These are phyloP conservation scores for Drosophila meridiana DNA, from an alignment of 2,888 invertebrate species.

Conservation along the genomic window DNA sequence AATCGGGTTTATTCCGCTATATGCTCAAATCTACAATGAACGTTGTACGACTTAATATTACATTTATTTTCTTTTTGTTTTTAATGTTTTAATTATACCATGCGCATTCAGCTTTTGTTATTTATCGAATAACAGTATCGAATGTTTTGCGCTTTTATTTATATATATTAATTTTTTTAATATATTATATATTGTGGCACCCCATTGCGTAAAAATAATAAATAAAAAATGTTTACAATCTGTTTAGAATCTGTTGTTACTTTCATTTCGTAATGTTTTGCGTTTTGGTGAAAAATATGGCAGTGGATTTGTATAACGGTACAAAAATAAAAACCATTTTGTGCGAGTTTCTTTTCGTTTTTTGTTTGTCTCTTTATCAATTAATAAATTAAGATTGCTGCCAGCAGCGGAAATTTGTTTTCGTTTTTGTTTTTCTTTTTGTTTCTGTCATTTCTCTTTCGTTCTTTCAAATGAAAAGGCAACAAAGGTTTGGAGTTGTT, in stretches of 20 bases:
- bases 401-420: conserved; percentile 61
- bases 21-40: conserved; percentile 77
- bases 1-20: conserved; percentile 46
- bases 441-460: not conserved
- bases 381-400: conserved; percentile 55
- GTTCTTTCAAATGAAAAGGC: conserved; percentile 47
- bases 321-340: conserved; percentile 58
- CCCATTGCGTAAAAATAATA: conserved; percentile 30
- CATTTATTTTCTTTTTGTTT: conserved; percentile 18
- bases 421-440: conserved; percentile 3
- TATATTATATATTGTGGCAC: conserved; percentile 20
- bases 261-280: conserved; percentile 37
- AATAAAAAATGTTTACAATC: conserved; percentile 9
- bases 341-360: conserved; percentile 40
- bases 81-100: conserved; percentile 9
- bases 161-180: conserved; percentile 1
- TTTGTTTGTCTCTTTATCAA: conserved; percentile 10
- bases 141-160: conserved; percentile 34
- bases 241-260: not conserved
- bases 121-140: conserved; percentile 37
- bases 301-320: conserved; percentile 70
- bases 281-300: conserved; percentile 53
- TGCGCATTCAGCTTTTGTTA: conserved; percentile 26
- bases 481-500: conserved; percentile 34
- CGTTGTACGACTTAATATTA: conserved; percentile 63